These are phyloP conservation scores for Eptatretus burgeri DNA, from an alignment of 2,113 vertebrate species.

Conservation along the genomic window DNA sequence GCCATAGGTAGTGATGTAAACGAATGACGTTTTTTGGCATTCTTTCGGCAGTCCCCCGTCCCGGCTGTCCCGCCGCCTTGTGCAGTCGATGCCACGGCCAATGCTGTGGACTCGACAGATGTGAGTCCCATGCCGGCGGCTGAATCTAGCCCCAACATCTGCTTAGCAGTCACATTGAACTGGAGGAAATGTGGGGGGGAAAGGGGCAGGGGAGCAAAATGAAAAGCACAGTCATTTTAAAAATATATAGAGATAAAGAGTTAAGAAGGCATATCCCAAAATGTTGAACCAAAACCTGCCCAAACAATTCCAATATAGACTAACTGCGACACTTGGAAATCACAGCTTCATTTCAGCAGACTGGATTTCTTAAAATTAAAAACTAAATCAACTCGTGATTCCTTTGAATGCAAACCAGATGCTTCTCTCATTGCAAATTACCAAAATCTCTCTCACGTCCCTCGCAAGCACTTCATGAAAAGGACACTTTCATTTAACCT, in stretches of 20 bases:
- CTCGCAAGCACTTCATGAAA: no score
- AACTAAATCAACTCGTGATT: no score
- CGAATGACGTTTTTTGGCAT: constrained; percentile 82
- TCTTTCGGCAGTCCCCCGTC: constrained; percentile 53
- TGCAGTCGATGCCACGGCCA: constrained; percentile 14
- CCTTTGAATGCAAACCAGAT: no score
- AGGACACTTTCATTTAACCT: no score
- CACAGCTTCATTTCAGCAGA: no score
- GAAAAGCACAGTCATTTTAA: background rate
- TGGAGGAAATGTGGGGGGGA: constrained; percentile 13
- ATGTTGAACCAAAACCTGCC: no score
- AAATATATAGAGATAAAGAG: background rate
- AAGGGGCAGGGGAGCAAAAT: background rate
- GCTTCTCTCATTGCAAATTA: no score
- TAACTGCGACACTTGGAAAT: no score
- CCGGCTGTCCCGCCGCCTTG: constrained; percentile 32
- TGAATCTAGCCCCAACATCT: constrained; percentile 77
- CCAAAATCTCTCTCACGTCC: no score
- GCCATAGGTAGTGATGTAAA: constrained; percentile 75
- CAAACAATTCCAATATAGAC: no score
- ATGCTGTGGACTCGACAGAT: constrained; percentile 17
- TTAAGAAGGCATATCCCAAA: no score
- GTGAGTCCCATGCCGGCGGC: constrained; percentile 22
- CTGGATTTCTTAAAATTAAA: no score
- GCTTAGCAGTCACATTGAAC: constrained; percentile 85